Base-by-base conservation (phyloP, 2,888 invertebrate species). In the Cataglyphis altisquamis region DNA sequence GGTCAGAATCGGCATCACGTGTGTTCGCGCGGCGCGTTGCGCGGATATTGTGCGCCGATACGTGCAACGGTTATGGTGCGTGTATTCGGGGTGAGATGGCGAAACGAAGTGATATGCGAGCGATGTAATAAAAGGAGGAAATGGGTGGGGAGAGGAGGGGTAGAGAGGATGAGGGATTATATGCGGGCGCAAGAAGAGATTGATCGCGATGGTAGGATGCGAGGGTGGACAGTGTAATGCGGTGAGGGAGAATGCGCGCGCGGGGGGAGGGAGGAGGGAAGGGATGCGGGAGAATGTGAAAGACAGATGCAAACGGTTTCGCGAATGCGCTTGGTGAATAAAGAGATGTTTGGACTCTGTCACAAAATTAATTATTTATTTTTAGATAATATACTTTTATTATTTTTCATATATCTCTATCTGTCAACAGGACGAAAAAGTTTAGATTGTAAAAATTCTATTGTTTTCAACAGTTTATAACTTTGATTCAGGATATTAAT, bases 1-100 rank as follows among this genome's bases (percentile, higher is more conserved):
- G 86, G 87, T 83, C 84, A 83, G 84, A 84, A 87, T 84, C 86
- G 83, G 73, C 48, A 48, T 78, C 52, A 32, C 52, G 29, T 12
- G 57, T 36, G 32, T 41, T 62, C 45, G 21, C 64, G n/a, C n/a
- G 66, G 25, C 39, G 60, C 74, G 32, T 57, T 63, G 60, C 57
- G 12, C 72, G 82, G 62, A 82, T 74, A 81, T 74, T 63, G 52
- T 63, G 52, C 70, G 52, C 85, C 83, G 73, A 78, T 78, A 78
- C 57, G 68, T 68, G 68, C 45, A 32, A 32, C 45, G 78, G 77
- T 57, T 66, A 55, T 67, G 66, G 68, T 45, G 78, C 78, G 68
- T 48, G 6, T 45, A 55, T 67, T 57, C 67, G 77, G 74, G 41
- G 15, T n/a, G 63, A 75, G 73, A 82, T 36, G 25, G 57, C 57